Evolutionary conservation across 2,113 vertebrate species (phyloP).

Genomic region (Hippocampus guttulatus): DNA sequence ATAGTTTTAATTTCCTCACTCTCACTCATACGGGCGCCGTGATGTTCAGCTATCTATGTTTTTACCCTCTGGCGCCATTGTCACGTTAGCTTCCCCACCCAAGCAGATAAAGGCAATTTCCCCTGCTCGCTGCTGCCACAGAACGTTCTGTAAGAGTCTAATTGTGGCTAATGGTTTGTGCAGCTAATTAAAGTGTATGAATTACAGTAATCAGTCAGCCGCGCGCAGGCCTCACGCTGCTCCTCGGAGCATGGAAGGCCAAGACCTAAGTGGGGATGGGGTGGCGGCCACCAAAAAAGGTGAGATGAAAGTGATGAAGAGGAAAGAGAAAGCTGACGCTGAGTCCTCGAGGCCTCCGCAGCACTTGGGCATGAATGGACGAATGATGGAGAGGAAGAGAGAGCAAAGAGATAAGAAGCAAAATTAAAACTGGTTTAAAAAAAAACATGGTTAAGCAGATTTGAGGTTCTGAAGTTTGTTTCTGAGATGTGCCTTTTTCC

Average conservation of each 20-base stretch:
- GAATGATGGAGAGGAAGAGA: conserved; percentile 9
- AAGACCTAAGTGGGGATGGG: conserved; percentile 27
- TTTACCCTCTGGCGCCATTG: conserved; percentile 21
- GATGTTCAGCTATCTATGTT: conserved; percentile 5
- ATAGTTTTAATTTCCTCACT: neutral
- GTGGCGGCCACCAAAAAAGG: conserved; percentile 23
- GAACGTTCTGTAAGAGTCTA: conserved; percentile 99
- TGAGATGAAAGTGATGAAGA: conserved; percentile 51
- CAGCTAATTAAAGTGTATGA: conserved; percentile 99
- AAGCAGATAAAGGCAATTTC: conserved; percentile 65
- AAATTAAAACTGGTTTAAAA: conserved; percentile 1
- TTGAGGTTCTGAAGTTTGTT: neutral
- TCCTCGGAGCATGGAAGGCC: conserved; percentile 64
- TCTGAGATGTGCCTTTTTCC: neutral
- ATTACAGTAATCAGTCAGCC: conserved; percentile 99
- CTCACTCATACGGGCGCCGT: too few relatives aligned
- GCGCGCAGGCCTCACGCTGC: conserved; percentile 71
- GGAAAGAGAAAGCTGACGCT: conserved; percentile 30
- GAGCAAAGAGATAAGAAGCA: conserved; percentile 15
- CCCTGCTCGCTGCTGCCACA: conserved; percentile 67
- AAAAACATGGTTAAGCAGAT: neutral
- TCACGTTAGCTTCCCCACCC: conserved; percentile 21
- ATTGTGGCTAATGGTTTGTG: conserved; percentile 99
- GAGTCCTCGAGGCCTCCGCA: conserved; percentile 9
- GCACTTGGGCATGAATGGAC: conserved; percentile 10